phyloP scores from a whole-genome alignment of 2,888 invertebrate genomes.

The Agrochola litura region DNA sequence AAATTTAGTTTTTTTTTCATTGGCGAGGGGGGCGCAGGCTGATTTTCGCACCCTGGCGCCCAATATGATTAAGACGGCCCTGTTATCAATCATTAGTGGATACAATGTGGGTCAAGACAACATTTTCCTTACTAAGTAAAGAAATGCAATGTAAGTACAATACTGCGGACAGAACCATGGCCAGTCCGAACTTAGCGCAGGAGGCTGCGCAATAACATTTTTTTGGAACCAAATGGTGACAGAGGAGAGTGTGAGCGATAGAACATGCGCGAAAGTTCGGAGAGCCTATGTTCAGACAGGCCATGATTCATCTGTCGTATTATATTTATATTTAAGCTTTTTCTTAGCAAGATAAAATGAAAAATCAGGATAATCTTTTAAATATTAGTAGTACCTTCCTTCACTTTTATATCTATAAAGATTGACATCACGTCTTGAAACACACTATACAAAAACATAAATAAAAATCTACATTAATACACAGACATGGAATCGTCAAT shows the following conservation, averaged over 20 bases:
- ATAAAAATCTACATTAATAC: slow-evolving; percentile 28
- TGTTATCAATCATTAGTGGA: neutral
- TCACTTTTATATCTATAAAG: neutral
- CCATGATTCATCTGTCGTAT: neutral
- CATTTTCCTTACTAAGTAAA: neutral
- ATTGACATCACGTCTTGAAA: neutral
- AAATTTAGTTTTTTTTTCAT: no score
- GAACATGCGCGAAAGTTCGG: neutral
- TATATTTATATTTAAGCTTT: neutral
- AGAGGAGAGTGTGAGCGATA: neutral
- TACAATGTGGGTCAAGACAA: neutral
- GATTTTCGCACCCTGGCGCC: no score
- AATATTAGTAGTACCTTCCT: neutral
- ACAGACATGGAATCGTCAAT: slow-evolving; percentile 19
- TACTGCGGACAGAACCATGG: neutral
- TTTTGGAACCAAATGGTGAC: neutral
- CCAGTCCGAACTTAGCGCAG: no score
- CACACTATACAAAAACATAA: slow-evolving; percentile 8
- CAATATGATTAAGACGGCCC: no score
- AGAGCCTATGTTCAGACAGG: neutral
- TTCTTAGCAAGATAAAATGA: neutral
- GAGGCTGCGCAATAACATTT: no score
- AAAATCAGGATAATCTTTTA: neutral
- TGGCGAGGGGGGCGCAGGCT: no score
- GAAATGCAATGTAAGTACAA: neutral